A percentile compares a stretch with the other conserved stretches of the same genome.
These are phyloP conservation scores for Pristionchus mayeri DNA, from an alignment of 2,888 invertebrate species.

Conservation along the genomic window DNA sequence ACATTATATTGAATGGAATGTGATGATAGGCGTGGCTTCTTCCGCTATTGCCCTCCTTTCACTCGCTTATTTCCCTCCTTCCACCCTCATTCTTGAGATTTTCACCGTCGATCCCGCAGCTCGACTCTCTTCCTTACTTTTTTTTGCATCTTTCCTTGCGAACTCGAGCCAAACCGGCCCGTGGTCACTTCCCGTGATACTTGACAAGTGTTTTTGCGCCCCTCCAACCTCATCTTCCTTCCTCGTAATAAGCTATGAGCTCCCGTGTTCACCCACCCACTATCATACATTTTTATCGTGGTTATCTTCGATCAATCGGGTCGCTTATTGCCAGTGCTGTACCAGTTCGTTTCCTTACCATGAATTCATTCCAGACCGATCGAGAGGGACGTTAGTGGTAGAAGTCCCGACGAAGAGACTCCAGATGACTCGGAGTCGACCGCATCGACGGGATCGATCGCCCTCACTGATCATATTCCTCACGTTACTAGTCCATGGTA, in stretches of 20 bases:
- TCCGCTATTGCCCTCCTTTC: background rate
- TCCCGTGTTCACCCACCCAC: background rate
- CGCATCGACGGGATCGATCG: conserved; percentile 19
- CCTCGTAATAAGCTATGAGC: background rate
- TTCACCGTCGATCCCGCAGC: background rate
- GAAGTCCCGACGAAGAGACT: background rate
- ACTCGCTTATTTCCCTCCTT: background rate
- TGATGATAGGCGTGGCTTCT: conserved; percentile 2
- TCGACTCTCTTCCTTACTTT: background rate
- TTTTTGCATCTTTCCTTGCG: background rate
- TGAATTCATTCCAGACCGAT: conserved; percentile 11
- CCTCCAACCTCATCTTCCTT: background rate
- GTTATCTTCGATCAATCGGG: background rate
- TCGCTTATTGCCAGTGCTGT: background rate
- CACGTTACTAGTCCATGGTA: background rate
- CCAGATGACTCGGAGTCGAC: conserved; percentile 24
- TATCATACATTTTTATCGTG: conserved; percentile 29
- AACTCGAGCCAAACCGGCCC: conserved; percentile 27
- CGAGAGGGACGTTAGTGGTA: background rate
- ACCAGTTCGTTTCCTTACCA: background rate
- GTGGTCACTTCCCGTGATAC: conserved; percentile 38
- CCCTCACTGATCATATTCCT: background rate
- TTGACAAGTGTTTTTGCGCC: conserved; percentile 35
- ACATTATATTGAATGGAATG: background rate
- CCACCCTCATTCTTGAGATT: background rate